Evolutionary conservation across 2,113 vertebrate species (phyloP).

Genomic region (Opisthocomus hoazin): DNA sequence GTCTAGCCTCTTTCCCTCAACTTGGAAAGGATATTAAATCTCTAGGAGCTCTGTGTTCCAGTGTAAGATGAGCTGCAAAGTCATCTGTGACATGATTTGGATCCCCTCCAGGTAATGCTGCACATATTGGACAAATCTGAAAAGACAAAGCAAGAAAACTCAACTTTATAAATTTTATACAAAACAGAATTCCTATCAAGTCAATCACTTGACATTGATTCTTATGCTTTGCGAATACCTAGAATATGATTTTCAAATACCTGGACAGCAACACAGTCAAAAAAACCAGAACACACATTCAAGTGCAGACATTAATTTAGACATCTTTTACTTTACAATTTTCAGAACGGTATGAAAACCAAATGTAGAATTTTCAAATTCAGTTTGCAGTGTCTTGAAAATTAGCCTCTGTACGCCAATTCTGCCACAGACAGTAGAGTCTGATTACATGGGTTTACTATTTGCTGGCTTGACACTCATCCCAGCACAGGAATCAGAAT

Average conservation of each 20-base stretch:
- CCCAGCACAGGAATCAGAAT: not conserved
- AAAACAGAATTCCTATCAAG: not conserved
- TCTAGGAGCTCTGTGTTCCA: slow-evolving; percentile 99
- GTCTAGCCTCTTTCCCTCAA: not conserved
- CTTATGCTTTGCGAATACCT: not conserved
- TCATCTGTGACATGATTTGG: slow-evolving; percentile 99
- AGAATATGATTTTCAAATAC: not conserved
- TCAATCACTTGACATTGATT: not conserved
- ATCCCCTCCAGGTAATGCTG: slow-evolving; percentile 97
- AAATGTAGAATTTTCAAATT: not conserved
- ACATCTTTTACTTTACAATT: not conserved
- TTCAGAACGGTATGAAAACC: not conserved
- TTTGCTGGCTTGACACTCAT: not conserved
- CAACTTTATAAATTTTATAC: not conserved
- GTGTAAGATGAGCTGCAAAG: slow-evolving; percentile 99
- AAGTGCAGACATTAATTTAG: not conserved
- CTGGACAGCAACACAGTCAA: not conserved
- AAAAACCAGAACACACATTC: not conserved
- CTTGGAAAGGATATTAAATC: slow-evolving; percentile 97
- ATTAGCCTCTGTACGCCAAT: not conserved
- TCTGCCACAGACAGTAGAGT: not conserved
- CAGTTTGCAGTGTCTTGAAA: not conserved
- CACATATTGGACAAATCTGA: slow-evolving; percentile 99
- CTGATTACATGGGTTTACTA: not conserved
- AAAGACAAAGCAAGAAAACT: slow-evolving; percentile 49